A percentile compares a stretch with the other conserved stretches of the same genome.
phyloP scores from a whole-genome alignment of 2,113 vertebrate species.

The Hucho hucho region DNA sequence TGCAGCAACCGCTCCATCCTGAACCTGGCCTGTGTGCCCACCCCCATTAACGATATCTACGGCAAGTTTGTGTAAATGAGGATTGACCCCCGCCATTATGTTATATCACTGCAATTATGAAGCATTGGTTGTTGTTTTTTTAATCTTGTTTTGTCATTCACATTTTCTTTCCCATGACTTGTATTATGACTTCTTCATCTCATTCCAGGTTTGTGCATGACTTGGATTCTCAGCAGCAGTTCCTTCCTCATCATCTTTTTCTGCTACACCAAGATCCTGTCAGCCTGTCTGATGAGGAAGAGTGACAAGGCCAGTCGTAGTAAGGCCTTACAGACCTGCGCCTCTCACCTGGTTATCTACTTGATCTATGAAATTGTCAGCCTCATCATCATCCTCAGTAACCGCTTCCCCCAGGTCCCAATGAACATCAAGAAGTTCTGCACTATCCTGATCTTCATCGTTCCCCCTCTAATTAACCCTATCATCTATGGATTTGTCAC shows the following conservation, averaged over 20 bases:
- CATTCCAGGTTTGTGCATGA: slow-evolving; percentile 43
- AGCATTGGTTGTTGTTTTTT: not conserved
- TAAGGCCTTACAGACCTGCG: slow-evolving; percentile 59
- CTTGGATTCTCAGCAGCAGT: slow-evolving; percentile 39
- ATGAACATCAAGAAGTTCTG: slow-evolving; percentile 55
- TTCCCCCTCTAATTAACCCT: slow-evolving; percentile 54
- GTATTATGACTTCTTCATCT: too few relatives aligned
- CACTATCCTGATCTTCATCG: slow-evolving; percentile 42
- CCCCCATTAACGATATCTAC: slow-evolving; percentile 43
- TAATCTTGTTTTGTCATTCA: not conserved
- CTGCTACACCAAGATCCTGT: slow-evolving; percentile 59
- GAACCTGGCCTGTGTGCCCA: slow-evolving; percentile 49
- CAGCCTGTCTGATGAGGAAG: slow-evolving; percentile 20
- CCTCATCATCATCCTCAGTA: slow-evolving; percentile 17
- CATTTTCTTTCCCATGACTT: not conserved
- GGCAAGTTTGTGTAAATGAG: slow-evolving; percentile 36
- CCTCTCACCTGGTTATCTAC: slow-evolving; percentile 50
- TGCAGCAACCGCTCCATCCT: slow-evolving; percentile 60
- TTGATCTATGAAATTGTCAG: slow-evolving; percentile 34
- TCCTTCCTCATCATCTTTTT: slow-evolving; percentile 55
- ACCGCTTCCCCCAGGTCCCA: slow-evolving; percentile 33
- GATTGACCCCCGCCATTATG: too few relatives aligned
- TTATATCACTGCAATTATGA: not conserved
- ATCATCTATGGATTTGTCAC: slow-evolving; percentile 60
- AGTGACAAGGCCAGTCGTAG: slow-evolving; percentile 3